These are phyloP conservation scores for Pyrrhia umbra DNA, from an alignment of 2,888 invertebrate genomes.

Conservation along the genomic window DNA sequence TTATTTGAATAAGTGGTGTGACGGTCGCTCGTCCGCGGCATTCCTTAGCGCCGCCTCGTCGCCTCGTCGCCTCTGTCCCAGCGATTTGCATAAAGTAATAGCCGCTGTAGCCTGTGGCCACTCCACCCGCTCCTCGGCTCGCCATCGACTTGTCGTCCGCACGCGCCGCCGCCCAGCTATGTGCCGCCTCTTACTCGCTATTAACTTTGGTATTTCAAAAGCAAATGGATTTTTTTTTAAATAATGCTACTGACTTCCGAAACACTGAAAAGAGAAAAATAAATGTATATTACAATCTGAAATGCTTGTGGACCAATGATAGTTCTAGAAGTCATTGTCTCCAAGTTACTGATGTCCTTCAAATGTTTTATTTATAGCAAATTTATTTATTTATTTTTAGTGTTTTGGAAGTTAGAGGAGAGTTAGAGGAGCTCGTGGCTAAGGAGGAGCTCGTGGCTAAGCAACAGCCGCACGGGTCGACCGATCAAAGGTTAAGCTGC, in stretches of 20 bases:
- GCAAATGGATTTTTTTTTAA: neutral
- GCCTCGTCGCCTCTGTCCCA: neutral
- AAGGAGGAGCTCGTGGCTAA: too few relatives aligned
- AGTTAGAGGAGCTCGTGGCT: too few relatives aligned
- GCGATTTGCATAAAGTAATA: conserved; percentile 60
- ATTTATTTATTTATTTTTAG: too few relatives aligned
- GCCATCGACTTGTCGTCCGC: conserved; percentile 43
- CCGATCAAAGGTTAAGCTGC: too few relatives aligned
- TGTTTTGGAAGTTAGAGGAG: too few relatives aligned
- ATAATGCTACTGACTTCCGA: neutral
- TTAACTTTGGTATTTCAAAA: conserved; percentile 8
- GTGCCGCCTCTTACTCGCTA: conserved; percentile 12
- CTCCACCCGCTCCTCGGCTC: conserved; percentile 21
- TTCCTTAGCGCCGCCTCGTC: conserved; percentile 13
- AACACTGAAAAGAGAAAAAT: too few relatives aligned
- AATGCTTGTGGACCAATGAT: too few relatives aligned
- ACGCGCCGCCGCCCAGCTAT: conserved; percentile 2
- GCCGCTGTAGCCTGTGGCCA: conserved; percentile 35
- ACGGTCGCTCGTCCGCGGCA: conserved; percentile 8
- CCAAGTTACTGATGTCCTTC: too few relatives aligned
- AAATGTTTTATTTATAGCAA: too few relatives aligned
- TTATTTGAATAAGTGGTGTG: neutral
- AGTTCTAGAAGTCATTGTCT: too few relatives aligned
- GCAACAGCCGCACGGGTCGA: too few relatives aligned
- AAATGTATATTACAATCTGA: neutral